Percentiles rank a stretch among this genome's conserved stretches.
phyloP scores from a whole-genome alignment of 2,888 invertebrate species.

The Watsonalla cultraria region DNA sequence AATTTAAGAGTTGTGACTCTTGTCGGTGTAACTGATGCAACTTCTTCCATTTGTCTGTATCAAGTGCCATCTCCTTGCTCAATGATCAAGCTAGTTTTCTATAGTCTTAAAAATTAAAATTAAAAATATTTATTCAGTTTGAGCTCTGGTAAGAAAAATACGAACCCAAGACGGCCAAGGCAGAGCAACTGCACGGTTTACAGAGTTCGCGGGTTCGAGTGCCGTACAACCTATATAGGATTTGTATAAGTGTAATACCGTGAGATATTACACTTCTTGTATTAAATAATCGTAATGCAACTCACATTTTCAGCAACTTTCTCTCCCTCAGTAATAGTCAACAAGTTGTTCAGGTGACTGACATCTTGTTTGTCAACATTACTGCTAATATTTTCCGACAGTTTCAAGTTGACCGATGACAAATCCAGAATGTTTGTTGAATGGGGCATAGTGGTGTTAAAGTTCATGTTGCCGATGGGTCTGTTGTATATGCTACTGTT shows the following conservation, averaged over 20 bases:
- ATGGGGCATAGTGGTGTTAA: constrained; percentile 64
- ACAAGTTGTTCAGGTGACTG: constrained; percentile 51
- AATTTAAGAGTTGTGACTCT: too few relatives aligned
- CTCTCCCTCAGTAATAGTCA: constrained; percentile 75
- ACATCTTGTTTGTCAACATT: constrained; percentile 67
- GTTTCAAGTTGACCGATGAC: constrained; percentile 78
- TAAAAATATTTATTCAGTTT: too few relatives aligned
- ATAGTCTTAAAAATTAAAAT: too few relatives aligned
- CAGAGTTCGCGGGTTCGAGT: too few relatives aligned
- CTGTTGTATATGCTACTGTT: constrained; percentile 53
- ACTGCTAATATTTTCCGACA: constrained; percentile 80
- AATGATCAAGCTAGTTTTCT: too few relatives aligned
- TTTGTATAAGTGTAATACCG: not conserved
- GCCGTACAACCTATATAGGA: too few relatives aligned
- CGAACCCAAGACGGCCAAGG: too few relatives aligned
- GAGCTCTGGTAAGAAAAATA: too few relatives aligned
- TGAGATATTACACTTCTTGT: not conserved
- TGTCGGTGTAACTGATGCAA: too few relatives aligned
- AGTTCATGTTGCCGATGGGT: constrained; percentile 72
- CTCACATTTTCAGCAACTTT: constrained; percentile 79
- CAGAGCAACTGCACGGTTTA: too few relatives aligned
- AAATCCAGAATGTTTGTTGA: constrained; percentile 82
- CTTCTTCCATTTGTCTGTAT: too few relatives aligned
- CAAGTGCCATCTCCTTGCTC: too few relatives aligned
- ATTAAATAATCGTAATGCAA: constrained; percentile 8